These are phyloP conservation scores for Oegoconia quadripuncta DNA, from an alignment of 2,888 invertebrate genomes.

Conservation along the genomic window DNA sequence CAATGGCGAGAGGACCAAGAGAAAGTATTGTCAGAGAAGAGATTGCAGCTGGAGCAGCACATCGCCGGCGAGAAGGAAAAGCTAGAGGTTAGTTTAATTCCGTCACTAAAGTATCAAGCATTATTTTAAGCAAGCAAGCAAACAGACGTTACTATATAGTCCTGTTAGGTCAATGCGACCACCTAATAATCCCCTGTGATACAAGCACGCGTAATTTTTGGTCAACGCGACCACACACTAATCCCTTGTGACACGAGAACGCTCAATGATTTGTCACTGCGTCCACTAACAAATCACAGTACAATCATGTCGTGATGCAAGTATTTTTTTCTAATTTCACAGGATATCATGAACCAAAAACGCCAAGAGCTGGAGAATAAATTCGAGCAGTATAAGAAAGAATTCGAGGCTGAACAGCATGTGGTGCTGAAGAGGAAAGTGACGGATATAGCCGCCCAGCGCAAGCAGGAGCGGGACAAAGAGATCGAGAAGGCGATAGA, in stretches of 20 bases:
- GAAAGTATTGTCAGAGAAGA: constrained; percentile 47
- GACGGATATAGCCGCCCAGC: constrained; percentile 83
- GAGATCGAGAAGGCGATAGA: constrained; percentile 88
- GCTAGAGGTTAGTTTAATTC: constrained; percentile 44
- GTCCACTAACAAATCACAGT: no score
- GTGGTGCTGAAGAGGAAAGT: constrained; percentile 82
- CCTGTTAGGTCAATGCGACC: no score
- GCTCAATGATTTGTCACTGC: no score
- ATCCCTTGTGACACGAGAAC: no score
- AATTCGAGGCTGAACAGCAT: constrained; percentile 81
- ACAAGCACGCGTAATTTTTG: no score
- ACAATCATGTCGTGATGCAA: no score
- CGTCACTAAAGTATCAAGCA: no score
- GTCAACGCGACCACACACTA: no score
- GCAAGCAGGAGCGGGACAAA: constrained; percentile 85
- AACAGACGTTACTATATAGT: no score
- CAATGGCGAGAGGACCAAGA: constrained; percentile 62
- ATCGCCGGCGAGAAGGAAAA: constrained; percentile 45
- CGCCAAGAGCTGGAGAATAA: constrained; percentile 81
- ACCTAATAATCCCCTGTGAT: no score
- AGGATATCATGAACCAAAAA: constrained; percentile 73
- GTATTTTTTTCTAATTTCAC: constrained; percentile 6
- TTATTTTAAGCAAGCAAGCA: no score
- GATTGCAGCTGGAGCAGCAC: constrained; percentile 44
- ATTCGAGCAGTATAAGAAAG: constrained; percentile 81